These are phyloP conservation scores for Vimba vimba DNA, from an alignment of 2,113 vertebrate genomes.

Conservation along the genomic window DNA sequence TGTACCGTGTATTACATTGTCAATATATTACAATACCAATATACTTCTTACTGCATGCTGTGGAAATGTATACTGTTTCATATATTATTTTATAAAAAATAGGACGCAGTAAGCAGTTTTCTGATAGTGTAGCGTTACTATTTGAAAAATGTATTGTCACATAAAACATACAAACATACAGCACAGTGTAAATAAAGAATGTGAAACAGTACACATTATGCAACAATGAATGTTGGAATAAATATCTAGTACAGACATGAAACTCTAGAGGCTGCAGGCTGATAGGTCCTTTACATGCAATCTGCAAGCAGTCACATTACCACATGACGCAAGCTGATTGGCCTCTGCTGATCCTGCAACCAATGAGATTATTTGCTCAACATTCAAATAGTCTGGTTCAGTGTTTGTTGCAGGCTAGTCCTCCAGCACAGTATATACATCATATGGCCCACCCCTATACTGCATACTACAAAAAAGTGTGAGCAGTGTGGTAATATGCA, in stretches of 20 bases:
- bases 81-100: not conserved
- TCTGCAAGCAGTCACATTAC: too few species aligned
- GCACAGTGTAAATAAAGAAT: not conserved
- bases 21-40: not conserved
- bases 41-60: not conserved
- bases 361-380: too few species aligned
- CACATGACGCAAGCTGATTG: too few species aligned
- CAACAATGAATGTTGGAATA: too few species aligned
- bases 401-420: too few species aligned
- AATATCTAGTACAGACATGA: too few species aligned
- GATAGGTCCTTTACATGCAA: too few species aligned
- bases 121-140: not conserved
- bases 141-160: not conserved
- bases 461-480: not conserved
- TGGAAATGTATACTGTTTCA: not conserved
- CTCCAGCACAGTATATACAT: not conserved
- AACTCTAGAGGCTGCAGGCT: too few species aligned
- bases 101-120: not conserved
- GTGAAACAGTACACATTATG: too few species aligned
- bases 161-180: not conserved
- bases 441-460: not conserved
- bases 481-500: not conserved
- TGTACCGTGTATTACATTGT: not conserved
- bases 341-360: too few species aligned
- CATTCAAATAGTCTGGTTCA: too few species aligned